Percentiles rank a stretch among this genome's conserved stretches.
Conservation (phyloP, 53 echinoderm and acorn worm species). For the Holothuria leucospilota region DNA sequence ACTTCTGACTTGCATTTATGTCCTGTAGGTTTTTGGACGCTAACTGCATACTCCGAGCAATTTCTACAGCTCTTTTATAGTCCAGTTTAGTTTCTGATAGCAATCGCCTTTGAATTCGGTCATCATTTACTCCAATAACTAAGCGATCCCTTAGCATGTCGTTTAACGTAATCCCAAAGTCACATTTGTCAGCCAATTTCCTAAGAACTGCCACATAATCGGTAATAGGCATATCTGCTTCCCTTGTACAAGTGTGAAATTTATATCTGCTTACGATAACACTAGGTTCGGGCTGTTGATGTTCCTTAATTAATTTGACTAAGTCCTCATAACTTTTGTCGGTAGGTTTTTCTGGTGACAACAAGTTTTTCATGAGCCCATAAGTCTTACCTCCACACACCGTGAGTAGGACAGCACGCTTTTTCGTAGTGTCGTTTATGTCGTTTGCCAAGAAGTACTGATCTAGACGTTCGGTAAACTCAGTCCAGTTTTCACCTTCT, state of each 20-base stretch:
- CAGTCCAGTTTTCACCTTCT: slow-evolving; percentile 31
- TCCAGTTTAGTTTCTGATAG: slow-evolving; percentile 6
- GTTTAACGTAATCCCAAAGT: slow-evolving; percentile 44
- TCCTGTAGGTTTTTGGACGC: slow-evolving; percentile 36
- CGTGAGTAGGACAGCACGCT: slow-evolving; percentile 1
- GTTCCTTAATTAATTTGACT: slow-evolving; percentile 41
- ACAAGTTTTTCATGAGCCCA: not conserved
- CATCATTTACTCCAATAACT: slow-evolving; percentile 44
- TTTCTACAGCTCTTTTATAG: slow-evolving; percentile 11
- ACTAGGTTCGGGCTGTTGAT: slow-evolving; percentile 2
- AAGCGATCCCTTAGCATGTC: slow-evolving; percentile 54
- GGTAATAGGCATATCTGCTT: slow-evolving; percentile 15
- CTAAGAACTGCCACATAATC: slow-evolving; percentile 30
- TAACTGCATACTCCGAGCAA: slow-evolving; percentile 2
- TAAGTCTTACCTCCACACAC: not conserved
- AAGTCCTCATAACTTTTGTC: slow-evolving; percentile 38
- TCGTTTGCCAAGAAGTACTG: slow-evolving; percentile 41
- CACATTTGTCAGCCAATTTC: slow-evolving; percentile 32
- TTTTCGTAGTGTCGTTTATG: not conserved
- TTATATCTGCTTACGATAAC: slow-evolving; percentile 7
- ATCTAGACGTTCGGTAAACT: slow-evolving; percentile 9
- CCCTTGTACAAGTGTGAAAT: slow-evolving; percentile 22
- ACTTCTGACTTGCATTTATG: slow-evolving; percentile 12
- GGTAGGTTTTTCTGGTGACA: slow-evolving; percentile 51
- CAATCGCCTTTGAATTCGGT: slow-evolving; percentile 46